Evolutionary conservation across 92 coral and sea anemone species (phyloP), one percentile per base, ranked within the genome.

Genomic region (Palythoa grandis): DNA sequence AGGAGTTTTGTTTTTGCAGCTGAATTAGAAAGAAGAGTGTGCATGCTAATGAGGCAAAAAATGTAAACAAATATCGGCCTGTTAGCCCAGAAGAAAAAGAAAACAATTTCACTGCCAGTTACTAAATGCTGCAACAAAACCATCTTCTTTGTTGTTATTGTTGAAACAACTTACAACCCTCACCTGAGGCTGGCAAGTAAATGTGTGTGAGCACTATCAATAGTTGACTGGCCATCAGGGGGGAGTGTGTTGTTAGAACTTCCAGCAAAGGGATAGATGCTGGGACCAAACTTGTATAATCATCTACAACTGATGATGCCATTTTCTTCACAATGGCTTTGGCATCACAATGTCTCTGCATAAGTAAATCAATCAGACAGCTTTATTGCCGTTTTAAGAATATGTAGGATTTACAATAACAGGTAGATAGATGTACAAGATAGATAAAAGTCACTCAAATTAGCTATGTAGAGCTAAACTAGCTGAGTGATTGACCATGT

Each of bases 221-320:
- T 37, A 96, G 80, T 80, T 96, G 99, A 52, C 95, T 95, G 39
- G 98, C 95, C 88, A 96, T 84, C 79, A 89, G 91, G 15, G 98
- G 95, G 12, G 98, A 96, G 86, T 92, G 94, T 8, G 87, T 56
- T 25, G 96, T 90, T 10, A 96, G 87, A 0, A 86, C 83, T 87
- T 96, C 93, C 11, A 96, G 89, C 76, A 92, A 91, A 3, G 95
- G 95, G 67, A 96, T 86, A 3, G 99, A 96, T 11, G 93, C 93
- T 3, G 99, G 99, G 1, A 96, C 98, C 48, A 96, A 82, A 72
- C 86, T 86, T 39, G 94, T 93, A 90, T 95, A 96, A 75, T 96
- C 99, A 77, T 96, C 92, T 47, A 95, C 91, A 65, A 96, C 82
- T 54, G 95, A 88, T 65, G 92, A 92, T 19, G 98, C 90, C 29